Evolutionary conservation across 1,140 invertebrate genomes (phyloP).

Genomic region (Lethocerus indicus): DNA sequence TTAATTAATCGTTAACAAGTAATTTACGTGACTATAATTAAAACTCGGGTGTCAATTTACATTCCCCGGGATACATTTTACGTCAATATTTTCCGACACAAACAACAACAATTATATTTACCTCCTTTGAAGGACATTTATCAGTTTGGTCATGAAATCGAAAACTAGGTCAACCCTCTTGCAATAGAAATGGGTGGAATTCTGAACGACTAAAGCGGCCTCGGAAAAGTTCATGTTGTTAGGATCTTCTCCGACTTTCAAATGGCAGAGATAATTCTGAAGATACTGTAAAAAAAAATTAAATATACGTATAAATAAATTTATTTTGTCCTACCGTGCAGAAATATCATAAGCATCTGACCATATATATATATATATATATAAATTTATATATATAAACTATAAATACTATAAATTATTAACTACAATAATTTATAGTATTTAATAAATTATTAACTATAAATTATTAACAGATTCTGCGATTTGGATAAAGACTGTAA

Average conservation of each 20-base stretch:
- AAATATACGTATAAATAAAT: neutral
- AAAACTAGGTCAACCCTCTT: conserved; percentile 10
- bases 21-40: too few species aligned
- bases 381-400: too few species aligned
- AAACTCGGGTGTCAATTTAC: too few species aligned
- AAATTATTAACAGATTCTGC: neutral
- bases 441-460: neutral
- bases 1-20: too few species aligned
- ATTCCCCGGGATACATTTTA: too few species aligned
- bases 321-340: neutral
- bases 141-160: too few species aligned
- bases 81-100: too few species aligned
- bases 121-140: too few species aligned
- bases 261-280: conserved; percentile 3
- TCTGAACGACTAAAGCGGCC: conserved; percentile 10
- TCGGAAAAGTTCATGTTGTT: conserved; percentile 5
- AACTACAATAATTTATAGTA: neutral
- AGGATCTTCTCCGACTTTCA: neutral
- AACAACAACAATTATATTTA: too few species aligned
- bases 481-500: neutral
- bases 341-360: too few species aligned
- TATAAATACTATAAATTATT: neutral
- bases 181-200: conserved; percentile 9
- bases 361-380: too few species aligned
- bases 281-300: conserved; percentile 4